A percentile compares a stretch with the other conserved stretches of the same genome.
Evolutionary conservation across 2,888 invertebrate species (phyloP).

Genomic region (Plagiodera versicolora): DNA sequence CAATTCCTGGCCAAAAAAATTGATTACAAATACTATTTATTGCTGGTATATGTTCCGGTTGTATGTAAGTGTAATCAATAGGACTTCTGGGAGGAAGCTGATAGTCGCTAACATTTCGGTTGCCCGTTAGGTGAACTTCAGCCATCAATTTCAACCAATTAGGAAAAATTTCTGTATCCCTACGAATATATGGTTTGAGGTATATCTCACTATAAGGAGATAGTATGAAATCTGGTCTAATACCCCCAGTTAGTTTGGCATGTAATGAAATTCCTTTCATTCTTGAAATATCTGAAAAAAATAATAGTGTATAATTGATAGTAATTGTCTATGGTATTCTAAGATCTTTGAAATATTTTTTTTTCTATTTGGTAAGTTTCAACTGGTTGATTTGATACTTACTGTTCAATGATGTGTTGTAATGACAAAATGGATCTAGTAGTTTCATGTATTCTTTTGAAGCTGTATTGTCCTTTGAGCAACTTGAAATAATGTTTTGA

Average conservation of each 20-base stretch:
- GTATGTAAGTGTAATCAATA: conserved; percentile 85
- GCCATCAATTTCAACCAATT: conserved; percentile 72
- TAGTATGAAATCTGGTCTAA: conserved; percentile 57
- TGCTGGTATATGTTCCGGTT: conserved; percentile 85
- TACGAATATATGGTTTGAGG: conserved; percentile 82
- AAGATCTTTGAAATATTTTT: neutral
- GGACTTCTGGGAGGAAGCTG: conserved; percentile 58
- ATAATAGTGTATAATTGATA: too few relatives aligned
- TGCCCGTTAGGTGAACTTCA: conserved; percentile 62
- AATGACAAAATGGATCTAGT: conserved; percentile 50
- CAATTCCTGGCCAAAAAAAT: conserved; percentile 92
- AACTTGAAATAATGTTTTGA: conserved; percentile 4
- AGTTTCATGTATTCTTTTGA: conserved; percentile 35
- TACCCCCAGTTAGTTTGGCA: conserved; percentile 47
- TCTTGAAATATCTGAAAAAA: conserved; percentile 39
- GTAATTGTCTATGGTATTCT: neutral
- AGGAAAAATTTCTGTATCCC: conserved; percentile 68
- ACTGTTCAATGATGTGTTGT: conserved; percentile 51
- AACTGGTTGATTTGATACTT: conserved; percentile 24
- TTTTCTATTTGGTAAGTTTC: too few relatives aligned
- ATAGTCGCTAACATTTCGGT: conserved; percentile 51
- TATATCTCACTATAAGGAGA: conserved; percentile 72
- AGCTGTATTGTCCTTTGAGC: conserved; percentile 6
- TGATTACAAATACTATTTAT: conserved; percentile 81
- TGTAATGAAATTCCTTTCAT: conserved; percentile 39